These are phyloP conservation scores for Leptestheria dahalacensis DNA, from an alignment of 1,140 invertebrate species.

Conservation along the genomic window DNA sequence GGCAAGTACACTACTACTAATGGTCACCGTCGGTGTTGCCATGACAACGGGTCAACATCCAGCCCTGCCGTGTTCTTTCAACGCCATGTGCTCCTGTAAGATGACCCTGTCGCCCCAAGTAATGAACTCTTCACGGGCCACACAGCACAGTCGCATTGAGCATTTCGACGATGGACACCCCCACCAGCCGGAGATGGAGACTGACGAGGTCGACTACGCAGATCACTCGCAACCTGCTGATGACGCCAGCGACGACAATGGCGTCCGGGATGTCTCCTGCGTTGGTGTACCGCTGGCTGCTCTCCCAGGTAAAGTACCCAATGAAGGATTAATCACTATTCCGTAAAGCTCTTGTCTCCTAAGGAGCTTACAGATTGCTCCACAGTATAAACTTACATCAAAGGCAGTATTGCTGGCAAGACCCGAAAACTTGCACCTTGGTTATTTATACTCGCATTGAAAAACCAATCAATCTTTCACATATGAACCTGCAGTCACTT, in stretches of 20 bases:
- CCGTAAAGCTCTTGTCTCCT: too few species aligned
- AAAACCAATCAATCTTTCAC: not conserved
- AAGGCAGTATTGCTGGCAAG: not conserved
- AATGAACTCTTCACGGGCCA: constrained; percentile 26
- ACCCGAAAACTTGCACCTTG: not conserved
- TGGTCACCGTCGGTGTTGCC: not conserved
- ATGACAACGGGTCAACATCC: not conserved
- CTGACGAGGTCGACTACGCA: constrained; percentile 28
- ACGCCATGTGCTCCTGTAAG: constrained; percentile 45
- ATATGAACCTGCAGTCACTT: too few species aligned
- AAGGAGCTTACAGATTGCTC: too few species aligned
- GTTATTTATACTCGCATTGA: not conserved
- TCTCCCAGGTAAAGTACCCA: constrained; percentile 36
- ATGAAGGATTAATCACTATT: too few species aligned
- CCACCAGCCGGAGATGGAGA: constrained; percentile 22
- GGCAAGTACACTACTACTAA: not conserved
- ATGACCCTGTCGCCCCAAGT: constrained; percentile 20
- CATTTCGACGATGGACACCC: constrained; percentile 31
- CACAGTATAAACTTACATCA: not conserved
- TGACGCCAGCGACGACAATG: constrained; percentile 13
- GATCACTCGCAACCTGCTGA: constrained; percentile 4
- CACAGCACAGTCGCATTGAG: too few species aligned
- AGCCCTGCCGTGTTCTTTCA: constrained; percentile 35
- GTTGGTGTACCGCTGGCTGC: constrained; percentile 42
- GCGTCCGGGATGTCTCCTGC: constrained; percentile 40